Conservation (phyloP, 2,113 vertebrate genomes). For the Coreoperca whiteheadi region DNA sequence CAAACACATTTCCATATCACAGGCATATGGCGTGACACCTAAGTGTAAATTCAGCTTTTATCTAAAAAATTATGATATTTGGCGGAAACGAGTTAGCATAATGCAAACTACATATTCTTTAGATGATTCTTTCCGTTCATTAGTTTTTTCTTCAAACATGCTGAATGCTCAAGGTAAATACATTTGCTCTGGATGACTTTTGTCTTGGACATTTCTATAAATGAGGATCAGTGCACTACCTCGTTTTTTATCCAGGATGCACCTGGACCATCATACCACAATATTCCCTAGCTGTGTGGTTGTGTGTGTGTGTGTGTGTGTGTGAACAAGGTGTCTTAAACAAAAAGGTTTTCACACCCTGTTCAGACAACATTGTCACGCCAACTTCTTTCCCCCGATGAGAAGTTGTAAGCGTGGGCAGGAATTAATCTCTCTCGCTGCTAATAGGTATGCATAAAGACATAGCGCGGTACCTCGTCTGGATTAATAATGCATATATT, state of each 20-base stretch:
- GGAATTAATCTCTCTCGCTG: slow-evolving; percentile 43
- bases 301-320: too few relatives aligned
- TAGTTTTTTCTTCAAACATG: not conserved
- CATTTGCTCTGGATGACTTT: not conserved
- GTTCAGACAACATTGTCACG: not conserved
- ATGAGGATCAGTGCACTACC: not conserved
- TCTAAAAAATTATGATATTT: not conserved
- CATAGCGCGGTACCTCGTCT: slow-evolving; percentile 21
- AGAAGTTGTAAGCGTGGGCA: slow-evolving; percentile 7
- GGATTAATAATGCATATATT: slow-evolving; percentile 81
- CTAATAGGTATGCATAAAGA: slow-evolving; percentile 67
- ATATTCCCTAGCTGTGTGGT: not conserved
- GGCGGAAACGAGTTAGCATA: not conserved
- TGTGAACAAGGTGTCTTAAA: not conserved
- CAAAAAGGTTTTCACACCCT: not conserved
- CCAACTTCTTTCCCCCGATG: slow-evolving; percentile 10
- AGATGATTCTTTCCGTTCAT: not conserved
- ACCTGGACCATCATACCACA: not conserved
- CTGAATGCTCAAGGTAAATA: not conserved
- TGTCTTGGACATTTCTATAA: not conserved
- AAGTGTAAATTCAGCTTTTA: not conserved
- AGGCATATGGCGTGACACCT: not conserved
- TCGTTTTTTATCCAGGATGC: not conserved
- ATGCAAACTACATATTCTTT: not conserved
- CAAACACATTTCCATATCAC: not conserved